Evolutionary conservation across 1,140 invertebrate species (phyloP), one percentile per base, ranked within the genome.

Genomic region (Magallana gigas): DNA sequence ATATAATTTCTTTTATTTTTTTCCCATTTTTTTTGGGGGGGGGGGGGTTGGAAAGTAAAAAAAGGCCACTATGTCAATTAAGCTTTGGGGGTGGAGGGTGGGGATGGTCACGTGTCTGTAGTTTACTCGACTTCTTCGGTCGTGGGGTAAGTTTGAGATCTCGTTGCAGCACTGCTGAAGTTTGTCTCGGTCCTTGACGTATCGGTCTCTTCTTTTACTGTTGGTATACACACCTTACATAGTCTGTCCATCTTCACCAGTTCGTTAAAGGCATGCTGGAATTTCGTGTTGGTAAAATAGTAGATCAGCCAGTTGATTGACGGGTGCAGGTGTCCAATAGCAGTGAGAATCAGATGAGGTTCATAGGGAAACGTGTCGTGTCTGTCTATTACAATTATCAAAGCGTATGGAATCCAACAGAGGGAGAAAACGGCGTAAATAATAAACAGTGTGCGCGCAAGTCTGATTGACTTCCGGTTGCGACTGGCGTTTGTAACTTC

Each of bases 331-430:
- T 92, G 91, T 9, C 90, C 91, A 85, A 88, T 89, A n/a, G 85
- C 85, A n/a, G 89, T 88, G 11, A 91, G 90, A 80, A 83, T 88
- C 18, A 89, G 18, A 85, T 92, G 91, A 12, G 87, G 18, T 56
- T 62, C 86, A 48, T 89, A 87, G 0, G 86, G 18, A 82, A 89
- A 89, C 8, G 83, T 87, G 84, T 91, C 89, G 23, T 85, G 3
- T 0, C 9, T 71, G 84, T 92, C 91, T 4, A 88, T 18, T 5
- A 91, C 88, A 23, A 91, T 84, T 9, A 91, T 48, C 11, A 90
- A 48, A 5, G 90, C 90, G 83, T 90, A 92, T 16, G 91, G 91
- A 6, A 89, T 84, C 91, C 91, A 92, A 82, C 91, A 92, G 18
- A 84, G 80, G 0, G 88, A 60, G 86, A 92, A 92, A 8, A 92